These are phyloP conservation scores for Varecia variegata DNA, from an alignment of 2,797 vertebrate genomes.

Conservation along the genomic window DNA sequence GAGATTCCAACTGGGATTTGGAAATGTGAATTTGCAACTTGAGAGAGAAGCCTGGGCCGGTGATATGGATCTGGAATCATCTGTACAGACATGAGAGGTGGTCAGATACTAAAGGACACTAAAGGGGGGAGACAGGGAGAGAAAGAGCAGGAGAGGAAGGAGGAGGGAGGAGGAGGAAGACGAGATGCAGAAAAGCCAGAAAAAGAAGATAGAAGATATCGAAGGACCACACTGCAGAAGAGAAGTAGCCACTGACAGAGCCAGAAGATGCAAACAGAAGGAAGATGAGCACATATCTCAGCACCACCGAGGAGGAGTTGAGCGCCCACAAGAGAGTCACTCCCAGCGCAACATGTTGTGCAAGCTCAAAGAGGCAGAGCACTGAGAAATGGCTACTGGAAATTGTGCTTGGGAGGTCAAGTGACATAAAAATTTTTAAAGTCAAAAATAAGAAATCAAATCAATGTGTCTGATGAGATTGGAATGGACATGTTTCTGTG, in stretches of 20 bases:
- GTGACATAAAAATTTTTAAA: neutral
- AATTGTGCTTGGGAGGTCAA: neutral
- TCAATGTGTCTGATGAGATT: neutral
- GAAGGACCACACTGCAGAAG: neutral
- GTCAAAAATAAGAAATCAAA: neutral
- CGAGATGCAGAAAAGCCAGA: neutral
- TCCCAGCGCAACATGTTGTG: rapidly evolving
- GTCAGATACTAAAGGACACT: neutral
- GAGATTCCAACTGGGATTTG: neutral
- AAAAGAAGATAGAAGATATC: neutral
- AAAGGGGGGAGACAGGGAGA: no score
- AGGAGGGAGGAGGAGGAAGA: neutral
- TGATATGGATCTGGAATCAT: no score
- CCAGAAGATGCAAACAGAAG: neutral
- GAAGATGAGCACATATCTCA: neutral
- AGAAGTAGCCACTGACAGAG: neutral
- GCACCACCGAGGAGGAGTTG: neutral
- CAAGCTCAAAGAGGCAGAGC: neutral
- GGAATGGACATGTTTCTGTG: neutral
- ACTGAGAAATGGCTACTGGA: neutral
- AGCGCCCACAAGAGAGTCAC: neutral
- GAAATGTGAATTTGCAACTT: neutral
- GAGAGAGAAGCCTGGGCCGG: neutral
- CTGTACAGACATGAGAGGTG: neutral
- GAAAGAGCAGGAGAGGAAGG: neutral